Base-by-base conservation (phyloP, 2,888 invertebrate species). In the Pristionchus maxplancki region DNA sequence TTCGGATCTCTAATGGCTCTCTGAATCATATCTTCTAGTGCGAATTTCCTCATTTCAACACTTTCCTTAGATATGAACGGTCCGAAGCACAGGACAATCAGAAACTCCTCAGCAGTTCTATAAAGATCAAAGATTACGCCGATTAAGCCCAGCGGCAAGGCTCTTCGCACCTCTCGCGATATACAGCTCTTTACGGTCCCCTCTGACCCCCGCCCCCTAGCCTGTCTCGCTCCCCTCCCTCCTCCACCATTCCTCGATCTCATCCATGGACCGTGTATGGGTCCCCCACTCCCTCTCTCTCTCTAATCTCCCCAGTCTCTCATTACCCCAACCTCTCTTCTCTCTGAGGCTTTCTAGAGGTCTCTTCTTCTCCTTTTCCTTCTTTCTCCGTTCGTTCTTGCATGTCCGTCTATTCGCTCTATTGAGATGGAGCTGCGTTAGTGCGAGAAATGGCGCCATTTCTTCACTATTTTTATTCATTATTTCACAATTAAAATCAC, bases 171-270 rank as follows among this genome's bases (percentile, higher is more conserved):
- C n/a, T 58, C 58, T 24, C 58, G 8, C 24, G 58, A 58, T 58
- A 58, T 58, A 58, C 58, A 58, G 58, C 58, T 58, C 58, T 58
- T n/a, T 58, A 58, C 24, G n/a, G 24, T 50, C 44, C 44, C 44
- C 11, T 58, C 4, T 58, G 58, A 58, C 58, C 58, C 58, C 44
- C 48, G 40, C 78, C 44, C 67, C 44, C 78, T 78, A 71, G 71
- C 71, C 78, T n/a, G 24, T 44, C 78, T 78, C 78, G 5, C 58
- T 58, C 20, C n/a, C 20, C 71, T 74, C 40, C 28, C 71, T 74
- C 71, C 74, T 24, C n/a, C 24, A 5, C 44, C 78, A 78, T 78
- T 78, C 78, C 78, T 78, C 78, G 78, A 78, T 78, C 78, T 40
- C n/a, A 44, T 44, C 40, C 78, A 78, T 78, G 78, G 78, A 44